Evolutionary conservation across 2,797 vertebrate genomes (phyloP).

Genomic region (Typhlichthys subterraneus): DNA sequence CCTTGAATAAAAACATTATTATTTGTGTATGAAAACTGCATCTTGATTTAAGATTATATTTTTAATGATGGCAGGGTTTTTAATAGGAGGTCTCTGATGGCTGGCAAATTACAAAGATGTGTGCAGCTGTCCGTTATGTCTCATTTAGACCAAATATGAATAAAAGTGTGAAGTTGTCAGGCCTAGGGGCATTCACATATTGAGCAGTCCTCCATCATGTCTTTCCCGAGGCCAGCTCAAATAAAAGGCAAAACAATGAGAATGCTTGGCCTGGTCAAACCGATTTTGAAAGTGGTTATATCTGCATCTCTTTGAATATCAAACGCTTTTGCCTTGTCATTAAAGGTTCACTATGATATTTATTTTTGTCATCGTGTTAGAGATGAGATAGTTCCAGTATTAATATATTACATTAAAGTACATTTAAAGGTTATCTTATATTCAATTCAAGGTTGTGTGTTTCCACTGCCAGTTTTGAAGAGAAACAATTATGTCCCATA

Average conservation of each 20-base stretch:
- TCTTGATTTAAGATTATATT: constrained; percentile 27
- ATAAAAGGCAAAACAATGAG: constrained; percentile 74
- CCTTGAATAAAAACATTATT: constrained; percentile 1
- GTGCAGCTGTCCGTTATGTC: constrained; percentile 43
- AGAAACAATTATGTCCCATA: too few relatives aligned
- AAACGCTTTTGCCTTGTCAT: constrained; percentile 61
- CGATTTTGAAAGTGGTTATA: constrained; percentile 72
- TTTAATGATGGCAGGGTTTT: constrained; percentile 19
- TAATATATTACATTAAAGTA: neutral
- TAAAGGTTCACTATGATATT: constrained; percentile 58
- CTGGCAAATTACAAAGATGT: constrained; percentile 39
- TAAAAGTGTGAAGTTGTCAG: constrained; percentile 66
- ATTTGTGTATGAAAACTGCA: neutral
- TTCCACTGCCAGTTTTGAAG: too few relatives aligned
- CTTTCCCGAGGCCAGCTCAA: constrained; percentile 68
- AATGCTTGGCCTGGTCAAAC: constrained; percentile 69
- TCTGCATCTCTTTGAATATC: constrained; percentile 82
- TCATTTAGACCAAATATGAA: constrained; percentile 55
- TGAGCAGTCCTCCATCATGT: constrained; percentile 68
- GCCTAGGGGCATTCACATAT: constrained; percentile 70
- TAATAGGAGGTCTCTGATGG: constrained; percentile 36
- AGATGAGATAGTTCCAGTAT: neutral
- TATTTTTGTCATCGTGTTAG: constrained; percentile 48
- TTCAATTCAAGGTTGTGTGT: too few relatives aligned
- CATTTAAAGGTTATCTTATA: too few relatives aligned